A percentile compares a stretch with the other conserved stretches of the same genome.
These are phyloP conservation scores for Cladorhizidae sp. DNA, from an alignment of 37 sponge, comb jelly and placozoan genomes.

Conservation along the genomic window DNA sequence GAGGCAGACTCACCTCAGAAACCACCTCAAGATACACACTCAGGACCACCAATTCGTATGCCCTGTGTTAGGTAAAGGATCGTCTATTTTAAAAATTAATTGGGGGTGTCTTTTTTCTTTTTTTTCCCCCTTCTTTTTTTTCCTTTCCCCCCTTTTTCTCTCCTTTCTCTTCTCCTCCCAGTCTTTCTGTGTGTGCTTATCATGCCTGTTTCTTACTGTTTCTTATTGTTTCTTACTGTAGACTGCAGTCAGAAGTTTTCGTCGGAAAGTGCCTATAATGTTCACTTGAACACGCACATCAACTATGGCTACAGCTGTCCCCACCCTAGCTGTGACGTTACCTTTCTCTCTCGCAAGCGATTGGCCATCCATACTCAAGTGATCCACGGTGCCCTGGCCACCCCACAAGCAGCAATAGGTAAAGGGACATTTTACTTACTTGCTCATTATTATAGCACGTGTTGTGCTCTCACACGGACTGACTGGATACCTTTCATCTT, in stretches of 20 bases:
- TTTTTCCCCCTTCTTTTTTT: neutral
- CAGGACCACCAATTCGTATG: conserved; percentile 54
- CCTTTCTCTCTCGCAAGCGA: conserved; percentile 46
- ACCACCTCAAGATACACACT: conserved; percentile 68
- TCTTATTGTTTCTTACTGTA: neutral
- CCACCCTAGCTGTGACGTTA: conserved; percentile 34
- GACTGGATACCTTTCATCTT: neutral
- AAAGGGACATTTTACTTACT: too few species aligned
- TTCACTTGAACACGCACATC: conserved; percentile 66
- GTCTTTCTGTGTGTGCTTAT: too few species aligned
- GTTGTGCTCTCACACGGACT: neutral
- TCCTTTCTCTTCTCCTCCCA: too few species aligned
- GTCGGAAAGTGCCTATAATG: conserved; percentile 50
- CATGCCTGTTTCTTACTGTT: too few species aligned
- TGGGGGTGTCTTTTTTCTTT: neutral
- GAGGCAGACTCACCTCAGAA: conserved; percentile 59
- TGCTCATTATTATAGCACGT: too few species aligned
- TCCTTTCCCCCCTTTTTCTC: too few species aligned
- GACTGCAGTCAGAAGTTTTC: conserved; percentile 63
- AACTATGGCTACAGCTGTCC: conserved; percentile 52
- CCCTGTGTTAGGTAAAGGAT: conserved; percentile 54
- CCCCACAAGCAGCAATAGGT: neutral
- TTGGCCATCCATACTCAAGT: conserved; percentile 49
- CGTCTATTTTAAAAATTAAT: too few species aligned
- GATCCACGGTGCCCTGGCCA: conserved; percentile 24